Evolutionary conservation across 2,888 invertebrate genomes (phyloP).

Genomic region (Gasteruption jaculator): DNA sequence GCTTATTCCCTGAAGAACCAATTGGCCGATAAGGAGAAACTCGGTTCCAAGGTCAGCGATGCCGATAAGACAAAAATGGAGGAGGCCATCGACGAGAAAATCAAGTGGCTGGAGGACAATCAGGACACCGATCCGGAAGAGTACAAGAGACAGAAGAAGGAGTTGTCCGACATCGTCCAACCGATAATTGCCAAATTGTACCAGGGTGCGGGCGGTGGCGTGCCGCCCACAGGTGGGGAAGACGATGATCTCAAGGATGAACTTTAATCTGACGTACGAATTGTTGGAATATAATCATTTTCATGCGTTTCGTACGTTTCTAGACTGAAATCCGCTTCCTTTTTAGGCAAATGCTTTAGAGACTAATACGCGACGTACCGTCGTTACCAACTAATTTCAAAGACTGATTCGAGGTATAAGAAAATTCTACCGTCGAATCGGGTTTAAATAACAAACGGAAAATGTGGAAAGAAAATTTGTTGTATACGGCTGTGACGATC

Average conservation of each 20-base stretch:
- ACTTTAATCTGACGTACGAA: conserved; percentile 56
- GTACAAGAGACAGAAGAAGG: conserved; percentile 92
- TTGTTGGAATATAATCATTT: conserved; percentile 19
- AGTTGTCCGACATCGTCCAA: conserved; percentile 90
- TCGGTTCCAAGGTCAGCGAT: conserved; percentile 84
- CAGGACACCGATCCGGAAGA: conserved; percentile 89
- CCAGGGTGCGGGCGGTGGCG: conserved; percentile 77
- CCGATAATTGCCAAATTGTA: conserved; percentile 97
- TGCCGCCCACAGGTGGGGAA: conserved; percentile 65
- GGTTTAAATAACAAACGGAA: too few species aligned
- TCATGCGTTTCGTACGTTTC: conserved; percentile 28
- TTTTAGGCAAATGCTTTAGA: conserved; percentile 34
- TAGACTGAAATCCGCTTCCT: conserved; percentile 43
- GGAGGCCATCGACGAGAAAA: conserved; percentile 91
- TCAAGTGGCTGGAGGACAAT: conserved; percentile 97
- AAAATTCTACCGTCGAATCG: too few species aligned
- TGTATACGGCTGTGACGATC: conserved; percentile 27
- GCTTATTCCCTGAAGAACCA: conserved; percentile 98
- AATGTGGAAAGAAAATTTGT: too few species aligned
- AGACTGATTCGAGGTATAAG: conserved; percentile 7
- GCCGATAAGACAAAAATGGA: conserved; percentile 94
- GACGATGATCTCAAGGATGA: conserved; percentile 68
- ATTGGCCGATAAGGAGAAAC: conserved; percentile 92
- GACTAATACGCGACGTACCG: conserved; percentile 27
- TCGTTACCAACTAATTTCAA: conserved; percentile 16